These are phyloP conservation scores for Anthonomus grandis DNA, from an alignment of 1,140 invertebrate genomes.

Conservation along the genomic window DNA sequence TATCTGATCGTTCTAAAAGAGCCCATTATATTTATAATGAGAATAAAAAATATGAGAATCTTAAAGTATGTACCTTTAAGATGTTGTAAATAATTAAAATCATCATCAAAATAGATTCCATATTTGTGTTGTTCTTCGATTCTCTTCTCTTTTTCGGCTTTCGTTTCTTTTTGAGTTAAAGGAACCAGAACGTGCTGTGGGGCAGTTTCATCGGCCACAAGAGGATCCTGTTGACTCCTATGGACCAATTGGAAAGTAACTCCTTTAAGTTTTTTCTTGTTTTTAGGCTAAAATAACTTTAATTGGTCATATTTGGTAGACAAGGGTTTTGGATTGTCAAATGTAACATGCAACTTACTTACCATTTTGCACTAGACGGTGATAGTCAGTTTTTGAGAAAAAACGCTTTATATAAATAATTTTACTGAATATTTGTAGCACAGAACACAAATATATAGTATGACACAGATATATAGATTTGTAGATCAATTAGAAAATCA, in stretches of 20 bases:
- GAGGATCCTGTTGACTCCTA: constrained; percentile 88
- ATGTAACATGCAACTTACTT: too few species aligned
- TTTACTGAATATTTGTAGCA: too few species aligned
- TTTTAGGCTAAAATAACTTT: constrained; percentile 33
- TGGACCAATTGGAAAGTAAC: constrained; percentile 90
- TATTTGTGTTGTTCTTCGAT: constrained; percentile 82
- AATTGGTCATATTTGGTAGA: too few species aligned
- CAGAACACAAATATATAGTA: too few species aligned
- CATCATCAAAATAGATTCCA: constrained; percentile 95
- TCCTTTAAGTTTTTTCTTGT: constrained; percentile 83
- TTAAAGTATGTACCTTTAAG: constrained; percentile 56
- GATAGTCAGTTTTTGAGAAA: too few species aligned
- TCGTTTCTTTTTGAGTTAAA: constrained; percentile 46
- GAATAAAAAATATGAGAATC: not conserved
- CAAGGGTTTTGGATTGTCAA: too few species aligned
- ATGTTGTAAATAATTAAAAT: constrained; percentile 95
- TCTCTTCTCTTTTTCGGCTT: constrained; percentile 37
- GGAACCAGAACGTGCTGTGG: constrained; percentile 82
- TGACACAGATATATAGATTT: too few species aligned
- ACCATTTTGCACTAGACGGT: too few species aligned
- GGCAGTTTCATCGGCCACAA: constrained; percentile 82
- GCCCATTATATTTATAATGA: not conserved
- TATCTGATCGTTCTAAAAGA: constrained; percentile 55
- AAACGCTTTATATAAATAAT: too few species aligned
- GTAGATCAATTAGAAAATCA: too few species aligned